Evolutionary conservation across 2,888 invertebrate species (phyloP), one percentile per base, ranked within the genome.

Genomic region (Drosophila atroscutellata): DNA sequence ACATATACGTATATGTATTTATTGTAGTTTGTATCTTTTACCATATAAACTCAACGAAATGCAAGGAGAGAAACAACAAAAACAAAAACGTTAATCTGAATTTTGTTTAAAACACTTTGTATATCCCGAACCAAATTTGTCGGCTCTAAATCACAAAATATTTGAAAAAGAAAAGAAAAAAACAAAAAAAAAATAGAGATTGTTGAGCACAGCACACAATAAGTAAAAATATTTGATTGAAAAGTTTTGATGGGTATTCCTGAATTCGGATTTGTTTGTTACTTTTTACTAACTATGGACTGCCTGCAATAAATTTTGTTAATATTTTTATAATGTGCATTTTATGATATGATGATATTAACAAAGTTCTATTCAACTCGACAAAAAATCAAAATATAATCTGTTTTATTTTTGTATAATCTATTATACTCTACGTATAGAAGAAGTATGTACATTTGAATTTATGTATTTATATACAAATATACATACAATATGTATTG

Each of bases 271-370:
- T 82, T 89, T 83, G 86, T 86, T 90, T 90, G 78, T 85, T 86
- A 84, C 84, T 78, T 86, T 89, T 74, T 80, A 86, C 89, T 85
- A 85, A 89, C 87, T 84, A 83, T 77, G 91, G 91, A 92, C 92
- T 92, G 92, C 92, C 91, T 92, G 92, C 92, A 92, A 92, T 92
- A 92, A 89, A 85, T 92, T 91, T 87, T 90, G 90, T 90, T 92
- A 91, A 90, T 90, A 87, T 86, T 85, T 79, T 87, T 90, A 78
- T 90, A 87, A 86, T 89, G 80, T 85, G 91, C 90, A 89, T 89
- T 91, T 89, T 84, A 83, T 76, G 75, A 83, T 88, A 83, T 87
- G 65, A 86, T 86, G 89, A 88, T 91, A 91, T 91, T 91, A 91
- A 91, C 90, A 91, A 91, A 85, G 89, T 90, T 87, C 81, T 90